These are phyloP conservation scores for Dryococelus australis DNA, from an alignment of 2,888 invertebrate species.

Conservation along the genomic window DNA sequence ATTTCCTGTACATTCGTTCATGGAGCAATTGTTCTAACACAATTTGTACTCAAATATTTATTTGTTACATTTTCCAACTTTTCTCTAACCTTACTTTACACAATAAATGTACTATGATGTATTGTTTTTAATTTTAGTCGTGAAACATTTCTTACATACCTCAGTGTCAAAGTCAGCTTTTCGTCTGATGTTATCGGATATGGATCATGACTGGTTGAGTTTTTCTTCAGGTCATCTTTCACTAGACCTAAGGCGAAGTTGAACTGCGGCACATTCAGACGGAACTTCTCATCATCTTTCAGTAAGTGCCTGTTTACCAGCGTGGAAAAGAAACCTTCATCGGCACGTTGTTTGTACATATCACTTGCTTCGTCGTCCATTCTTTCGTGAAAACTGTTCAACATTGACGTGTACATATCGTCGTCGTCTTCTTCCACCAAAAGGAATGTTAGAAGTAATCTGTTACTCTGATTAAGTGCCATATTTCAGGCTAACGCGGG, in stretches of 20 bases:
- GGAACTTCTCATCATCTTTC: slow-evolving; percentile 12
- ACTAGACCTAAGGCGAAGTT: not conserved
- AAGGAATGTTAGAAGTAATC: not conserved
- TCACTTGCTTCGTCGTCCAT: not conserved
- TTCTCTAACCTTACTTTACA: too few species aligned
- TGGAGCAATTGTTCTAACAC: not conserved
- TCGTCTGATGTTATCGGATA: not conserved
- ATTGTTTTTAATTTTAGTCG: too few species aligned
- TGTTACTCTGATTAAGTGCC: not conserved
- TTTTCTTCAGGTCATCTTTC: slow-evolving; percentile 21
- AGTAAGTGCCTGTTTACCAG: slow-evolving; percentile 7
- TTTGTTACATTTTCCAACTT: too few species aligned
- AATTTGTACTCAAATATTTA: too few species aligned
- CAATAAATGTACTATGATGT: too few species aligned
- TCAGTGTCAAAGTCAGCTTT: too few species aligned
- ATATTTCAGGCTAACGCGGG: not conserved
- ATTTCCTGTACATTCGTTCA: too few species aligned
- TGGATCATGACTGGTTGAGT: not conserved
- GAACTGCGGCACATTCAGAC: not conserved
- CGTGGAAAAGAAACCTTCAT: slow-evolving; percentile 23
- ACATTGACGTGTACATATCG: not conserved
- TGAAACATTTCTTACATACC: slow-evolving; percentile 1
- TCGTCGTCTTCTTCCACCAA: not conserved
- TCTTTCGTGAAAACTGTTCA: not conserved
- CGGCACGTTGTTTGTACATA: slow-evolving; percentile 10